These are phyloP conservation scores for Momotus momota DNA, from an alignment of 2,797 vertebrate genomes.

Conservation along the genomic window DNA sequence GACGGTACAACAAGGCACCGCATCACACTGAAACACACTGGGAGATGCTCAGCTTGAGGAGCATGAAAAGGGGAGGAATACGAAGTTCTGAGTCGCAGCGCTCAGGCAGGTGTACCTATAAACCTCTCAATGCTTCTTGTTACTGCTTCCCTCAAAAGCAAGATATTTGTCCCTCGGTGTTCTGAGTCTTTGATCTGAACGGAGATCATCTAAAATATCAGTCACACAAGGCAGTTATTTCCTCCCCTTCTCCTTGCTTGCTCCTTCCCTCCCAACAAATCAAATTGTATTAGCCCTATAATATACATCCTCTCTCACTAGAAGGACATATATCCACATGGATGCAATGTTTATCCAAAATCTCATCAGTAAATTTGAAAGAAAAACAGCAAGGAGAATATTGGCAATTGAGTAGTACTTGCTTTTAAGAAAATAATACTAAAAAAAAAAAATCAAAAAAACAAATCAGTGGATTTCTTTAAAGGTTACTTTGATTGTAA, in stretches of 20 bases:
- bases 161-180: not conserved
- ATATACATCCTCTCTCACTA: not conserved
- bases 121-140: not conserved
- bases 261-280: not conserved
- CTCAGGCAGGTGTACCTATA: not conserved
- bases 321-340: not conserved
- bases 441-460: not conserved
- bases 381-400: not conserved
- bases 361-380: not conserved
- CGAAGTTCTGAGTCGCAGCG: not conserved
- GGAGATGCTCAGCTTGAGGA: not conserved
- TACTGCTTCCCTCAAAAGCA: not conserved
- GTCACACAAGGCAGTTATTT: not conserved
- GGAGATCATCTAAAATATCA: not conserved
- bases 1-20: accelerated
- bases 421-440: not conserved
- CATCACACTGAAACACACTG: not conserved
- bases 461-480: not conserved
- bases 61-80: not conserved
- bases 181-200: not conserved
- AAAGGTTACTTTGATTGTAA: not conserved
- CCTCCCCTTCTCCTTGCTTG: not conserved
- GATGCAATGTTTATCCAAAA: not conserved
- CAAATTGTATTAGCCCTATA: not conserved
- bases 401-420: not conserved